phyloP scores from a whole-genome alignment of 1,140 invertebrate genomes.

The Drosophila baimaii region DNA sequence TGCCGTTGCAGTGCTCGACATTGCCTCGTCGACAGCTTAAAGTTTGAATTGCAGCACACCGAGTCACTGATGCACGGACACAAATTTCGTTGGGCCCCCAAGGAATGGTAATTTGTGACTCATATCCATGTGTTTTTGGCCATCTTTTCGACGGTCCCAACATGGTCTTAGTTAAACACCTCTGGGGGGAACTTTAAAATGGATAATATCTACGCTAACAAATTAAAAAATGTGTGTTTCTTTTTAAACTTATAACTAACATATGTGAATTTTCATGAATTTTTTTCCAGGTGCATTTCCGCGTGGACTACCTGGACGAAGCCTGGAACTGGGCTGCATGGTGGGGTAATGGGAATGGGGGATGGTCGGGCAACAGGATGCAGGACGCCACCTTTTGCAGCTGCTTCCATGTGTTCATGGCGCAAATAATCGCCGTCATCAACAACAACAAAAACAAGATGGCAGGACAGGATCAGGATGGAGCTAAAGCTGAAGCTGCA shows the following conservation, averaged over 20 bases:
- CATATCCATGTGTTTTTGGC: no score
- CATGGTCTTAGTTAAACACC: no score
- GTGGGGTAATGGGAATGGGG: slow-evolving; percentile 20
- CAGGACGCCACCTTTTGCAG: slow-evolving; percentile 75
- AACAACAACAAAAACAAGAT: slow-evolving; percentile 62
- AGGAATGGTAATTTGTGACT: no score
- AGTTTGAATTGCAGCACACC: slow-evolving; percentile 72
- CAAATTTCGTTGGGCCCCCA: neutral
- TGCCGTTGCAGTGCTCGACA: slow-evolving; percentile 62
- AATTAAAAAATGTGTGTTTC: no score
- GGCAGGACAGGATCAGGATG: slow-evolving; percentile 36
- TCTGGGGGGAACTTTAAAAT: no score
- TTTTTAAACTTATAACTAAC: no score
- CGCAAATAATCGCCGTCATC: slow-evolving; percentile 78
- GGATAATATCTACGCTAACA: no score
- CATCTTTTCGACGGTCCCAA: no score
- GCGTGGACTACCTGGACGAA: slow-evolving; percentile 42
- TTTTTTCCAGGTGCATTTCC: slow-evolving; percentile 17
- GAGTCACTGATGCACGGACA: slow-evolving; percentile 36
- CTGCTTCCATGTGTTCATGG: slow-evolving; percentile 78
- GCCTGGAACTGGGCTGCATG: slow-evolving; percentile 21
- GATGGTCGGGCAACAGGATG: slow-evolving; percentile 47
- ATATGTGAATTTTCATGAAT: neutral
- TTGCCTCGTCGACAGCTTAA: slow-evolving; percentile 66
- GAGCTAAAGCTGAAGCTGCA: slow-evolving; percentile 2